phyloP scores from a whole-genome alignment of 2,113 vertebrate species.

The Atrichornis clamosus region DNA sequence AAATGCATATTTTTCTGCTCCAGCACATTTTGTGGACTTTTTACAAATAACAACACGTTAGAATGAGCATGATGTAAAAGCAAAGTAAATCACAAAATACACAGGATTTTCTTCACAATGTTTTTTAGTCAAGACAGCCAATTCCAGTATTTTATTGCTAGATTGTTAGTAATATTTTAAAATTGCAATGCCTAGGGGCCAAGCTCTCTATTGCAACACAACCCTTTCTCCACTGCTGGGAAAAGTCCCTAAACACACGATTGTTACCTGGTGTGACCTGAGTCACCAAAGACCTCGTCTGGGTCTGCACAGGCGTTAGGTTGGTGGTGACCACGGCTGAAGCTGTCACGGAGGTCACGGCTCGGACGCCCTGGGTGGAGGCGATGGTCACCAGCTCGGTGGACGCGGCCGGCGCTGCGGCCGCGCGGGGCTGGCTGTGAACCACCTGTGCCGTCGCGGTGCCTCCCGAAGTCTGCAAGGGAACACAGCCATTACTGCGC shows the following conservation, averaged over 20 bases:
- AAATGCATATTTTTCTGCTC: neutral
- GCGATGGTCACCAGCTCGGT: conserved; percentile 85
- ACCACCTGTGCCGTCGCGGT: conserved; percentile 79
- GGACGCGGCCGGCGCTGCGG: conserved; percentile 69
- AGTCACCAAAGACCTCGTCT: conserved; percentile 81
- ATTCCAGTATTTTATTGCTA: neutral
- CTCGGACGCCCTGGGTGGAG: conserved; percentile 81
- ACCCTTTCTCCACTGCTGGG: rapidly evolving
- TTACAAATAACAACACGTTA: neutral
- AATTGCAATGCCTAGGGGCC: neutral
- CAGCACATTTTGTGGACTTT: neutral
- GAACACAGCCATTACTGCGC: neutral
- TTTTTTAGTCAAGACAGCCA: neutral
- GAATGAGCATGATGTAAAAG: neutral
- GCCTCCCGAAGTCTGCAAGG: conserved; percentile 75
- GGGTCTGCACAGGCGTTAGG: conserved; percentile 81
- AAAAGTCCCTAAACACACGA: neutral
- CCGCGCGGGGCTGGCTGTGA: conserved; percentile 84
- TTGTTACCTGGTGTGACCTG: conserved; percentile 81
- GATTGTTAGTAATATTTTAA: neutral
- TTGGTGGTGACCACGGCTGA: conserved; percentile 85
- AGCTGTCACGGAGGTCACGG: conserved; percentile 82
- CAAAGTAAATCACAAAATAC: neutral
- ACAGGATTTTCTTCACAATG: neutral
- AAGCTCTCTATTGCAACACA: neutral